Percentiles rank a stretch among this genome's conserved stretches.
Conservation (phyloP, 2,113 vertebrate genomes). For the Halichoerus grypus region DNA sequence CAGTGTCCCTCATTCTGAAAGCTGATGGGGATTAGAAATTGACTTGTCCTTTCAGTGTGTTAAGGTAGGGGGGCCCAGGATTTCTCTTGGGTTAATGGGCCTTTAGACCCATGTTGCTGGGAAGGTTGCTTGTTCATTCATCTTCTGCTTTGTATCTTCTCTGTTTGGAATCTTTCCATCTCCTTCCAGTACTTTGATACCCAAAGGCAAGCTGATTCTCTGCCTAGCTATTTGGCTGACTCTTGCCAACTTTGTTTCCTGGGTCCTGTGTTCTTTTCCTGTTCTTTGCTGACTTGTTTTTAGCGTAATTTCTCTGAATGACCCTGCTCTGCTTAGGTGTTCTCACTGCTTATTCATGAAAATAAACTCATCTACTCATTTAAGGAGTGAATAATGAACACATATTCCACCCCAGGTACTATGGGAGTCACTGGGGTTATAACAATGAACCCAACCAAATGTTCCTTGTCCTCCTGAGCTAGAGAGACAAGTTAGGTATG, state of each 20-base stretch:
- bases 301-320: background rate
- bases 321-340: slow-evolving; percentile 1
- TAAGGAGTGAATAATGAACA: background rate
- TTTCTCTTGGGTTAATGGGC: background rate
- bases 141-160: background rate
- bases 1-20: background rate
- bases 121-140: background rate
- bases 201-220: background rate
- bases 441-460: background rate
- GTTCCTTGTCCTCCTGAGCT: background rate
- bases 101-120: background rate
- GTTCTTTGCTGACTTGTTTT: slow-evolving; percentile 40
- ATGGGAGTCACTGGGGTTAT: background rate
- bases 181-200: background rate
- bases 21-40: background rate
- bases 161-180: background rate
- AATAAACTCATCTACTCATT: background rate
- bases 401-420: background rate
- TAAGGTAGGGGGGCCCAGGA: background rate
- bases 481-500: background rate
- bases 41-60: background rate
- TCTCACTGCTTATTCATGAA: background rate
- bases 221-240: background rate
- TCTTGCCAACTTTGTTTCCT: slow-evolving; percentile 28
- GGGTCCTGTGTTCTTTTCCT: background rate